Percentiles rank a stretch among this genome's conserved stretches.
These are phyloP conservation scores for Dicyrtoma fusca DNA, from an alignment of 2,888 invertebrate species.

Conservation along the genomic window DNA sequence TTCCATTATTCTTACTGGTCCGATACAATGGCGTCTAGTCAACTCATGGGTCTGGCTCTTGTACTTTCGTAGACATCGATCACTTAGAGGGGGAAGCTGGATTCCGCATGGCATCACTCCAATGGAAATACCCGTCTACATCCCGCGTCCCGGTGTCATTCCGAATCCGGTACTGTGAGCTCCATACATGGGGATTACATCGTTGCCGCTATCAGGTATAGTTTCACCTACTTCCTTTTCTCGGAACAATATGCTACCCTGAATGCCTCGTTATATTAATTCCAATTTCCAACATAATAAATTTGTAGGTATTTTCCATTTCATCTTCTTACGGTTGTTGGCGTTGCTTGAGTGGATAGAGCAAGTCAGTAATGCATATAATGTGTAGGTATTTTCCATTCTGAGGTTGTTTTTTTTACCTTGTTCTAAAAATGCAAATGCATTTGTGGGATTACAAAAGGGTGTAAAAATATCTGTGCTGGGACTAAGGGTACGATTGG, in stretches of 20 bases:
- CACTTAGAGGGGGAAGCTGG: slow-evolving; percentile 54
- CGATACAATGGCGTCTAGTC: too few relatives aligned
- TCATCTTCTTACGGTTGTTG: too few relatives aligned
- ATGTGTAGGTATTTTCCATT: too few relatives aligned
- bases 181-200: slow-evolving; percentile 78
- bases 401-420: too few relatives aligned
- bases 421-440: too few relatives aligned
- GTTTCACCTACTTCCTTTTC: not conserved
- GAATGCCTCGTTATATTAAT: not conserved
- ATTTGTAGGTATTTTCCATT: too few relatives aligned
- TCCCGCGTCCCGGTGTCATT: slow-evolving; percentile 60
- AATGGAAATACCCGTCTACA: slow-evolving; percentile 52
- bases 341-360: too few relatives aligned
- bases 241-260: not conserved
- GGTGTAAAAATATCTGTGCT: too few relatives aligned
- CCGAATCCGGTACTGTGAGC: slow-evolving; percentile 76
- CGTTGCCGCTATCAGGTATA: slow-evolving; percentile 71
- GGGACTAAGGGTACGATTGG: too few relatives aligned
- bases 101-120: slow-evolving; percentile 53
- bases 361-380: too few relatives aligned
- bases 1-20: too few relatives aligned
- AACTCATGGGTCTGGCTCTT: not conserved
- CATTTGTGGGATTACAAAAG: too few relatives aligned
- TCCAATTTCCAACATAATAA: not conserved
- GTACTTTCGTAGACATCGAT: slow-evolving; percentile 43